Evolutionary conservation across 2,113 vertebrate species (phyloP), one percentile per base, ranked within the genome.

Genomic region (Mastomys coucha): DNA sequence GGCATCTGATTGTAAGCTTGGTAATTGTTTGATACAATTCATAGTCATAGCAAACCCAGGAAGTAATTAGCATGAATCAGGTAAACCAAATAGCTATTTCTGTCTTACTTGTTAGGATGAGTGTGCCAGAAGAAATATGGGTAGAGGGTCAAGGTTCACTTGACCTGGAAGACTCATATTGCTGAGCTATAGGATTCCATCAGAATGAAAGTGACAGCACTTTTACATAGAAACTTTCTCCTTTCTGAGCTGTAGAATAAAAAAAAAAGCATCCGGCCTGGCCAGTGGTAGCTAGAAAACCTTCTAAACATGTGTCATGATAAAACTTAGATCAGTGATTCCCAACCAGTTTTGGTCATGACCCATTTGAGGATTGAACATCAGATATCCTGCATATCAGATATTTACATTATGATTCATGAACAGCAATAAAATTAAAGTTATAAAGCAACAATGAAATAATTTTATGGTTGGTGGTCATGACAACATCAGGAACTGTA

Each of bases 1-100:
- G n/a, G 16, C 14, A 77, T 85, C 88, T 94, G 42, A 89, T 77
- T 81, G 2, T 91, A 42, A 60, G 13, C 56, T 77, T 95, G 33
- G 58, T 84, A 72, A 94, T 33, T 70, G 12, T 82, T 31, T 72
- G 63, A 72, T 51, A 84, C 6, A 92, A 88, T 93, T 95, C 90
- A 63, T 53, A 84, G 10, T 51, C 7, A 73, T 45, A 28, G 2
- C 26, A 67, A 69, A 39, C 53, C 84, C 42, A 39, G 5, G 84
- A 82, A 58, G 31, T 31, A 58, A 60, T 88, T 33, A 67, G 31
- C 8, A 60, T 20, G 72, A 87, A 91, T 42, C 42, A 14, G 45
- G 36, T 33, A 45, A 56, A 11, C 26, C 28, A 87, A 94, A 24
- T 10, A 89, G 26, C 10, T 84, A 17, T 81, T 81, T 11, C 49